A percentile compares a stretch with the other conserved stretches of the same genome.
Conservation (phyloP, 1,140 invertebrate species). For the Halotydeus destructor region DNA sequence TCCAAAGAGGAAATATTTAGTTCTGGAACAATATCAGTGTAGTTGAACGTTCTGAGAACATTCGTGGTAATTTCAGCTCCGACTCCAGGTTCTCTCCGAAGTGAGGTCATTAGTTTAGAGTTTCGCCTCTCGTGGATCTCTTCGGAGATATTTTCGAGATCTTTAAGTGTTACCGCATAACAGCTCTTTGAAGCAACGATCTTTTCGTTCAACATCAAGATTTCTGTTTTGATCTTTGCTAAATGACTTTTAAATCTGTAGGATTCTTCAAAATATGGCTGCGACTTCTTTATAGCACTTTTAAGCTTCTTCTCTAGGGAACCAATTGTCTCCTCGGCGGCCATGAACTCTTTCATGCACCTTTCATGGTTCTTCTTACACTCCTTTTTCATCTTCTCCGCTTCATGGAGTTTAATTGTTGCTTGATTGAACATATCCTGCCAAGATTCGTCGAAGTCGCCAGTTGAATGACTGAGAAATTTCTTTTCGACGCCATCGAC, state of each 20-base stretch:
- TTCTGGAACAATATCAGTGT: too few species aligned
- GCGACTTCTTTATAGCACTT: conserved; percentile 51
- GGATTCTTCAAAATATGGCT: conserved; percentile 33
- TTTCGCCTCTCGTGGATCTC: conserved; percentile 30
- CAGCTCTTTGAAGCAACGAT: conserved; percentile 26
- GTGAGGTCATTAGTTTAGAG: conserved; percentile 19
- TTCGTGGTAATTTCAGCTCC: too few species aligned
- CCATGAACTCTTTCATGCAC: conserved; percentile 30
- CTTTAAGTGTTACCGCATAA: conserved; percentile 27
- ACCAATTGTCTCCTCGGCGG: conserved; percentile 27
- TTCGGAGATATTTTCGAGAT: conserved; percentile 33
- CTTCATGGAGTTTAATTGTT: conserved; percentile 79
- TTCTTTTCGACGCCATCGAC: conserved; percentile 72
- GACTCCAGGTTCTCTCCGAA: conserved; percentile 61
- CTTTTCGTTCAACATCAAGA: conserved; percentile 26
- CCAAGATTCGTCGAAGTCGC: conserved; percentile 75
- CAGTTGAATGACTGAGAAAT: conserved; percentile 41
- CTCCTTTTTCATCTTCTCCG: conserved; percentile 63
- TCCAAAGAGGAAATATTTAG: too few species aligned
- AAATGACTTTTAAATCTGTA: conserved; percentile 24
- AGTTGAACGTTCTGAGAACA: too few species aligned
- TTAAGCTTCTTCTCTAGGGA: conserved; percentile 51
- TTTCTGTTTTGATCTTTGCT: conserved; percentile 19
- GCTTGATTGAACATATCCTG: conserved; percentile 96
- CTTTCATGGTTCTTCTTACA: conserved; percentile 63